Evolutionary conservation across 2,113 vertebrate species (phyloP), one percentile per base, ranked within the genome.

Genomic region (Amblyornis subalaris): DNA sequence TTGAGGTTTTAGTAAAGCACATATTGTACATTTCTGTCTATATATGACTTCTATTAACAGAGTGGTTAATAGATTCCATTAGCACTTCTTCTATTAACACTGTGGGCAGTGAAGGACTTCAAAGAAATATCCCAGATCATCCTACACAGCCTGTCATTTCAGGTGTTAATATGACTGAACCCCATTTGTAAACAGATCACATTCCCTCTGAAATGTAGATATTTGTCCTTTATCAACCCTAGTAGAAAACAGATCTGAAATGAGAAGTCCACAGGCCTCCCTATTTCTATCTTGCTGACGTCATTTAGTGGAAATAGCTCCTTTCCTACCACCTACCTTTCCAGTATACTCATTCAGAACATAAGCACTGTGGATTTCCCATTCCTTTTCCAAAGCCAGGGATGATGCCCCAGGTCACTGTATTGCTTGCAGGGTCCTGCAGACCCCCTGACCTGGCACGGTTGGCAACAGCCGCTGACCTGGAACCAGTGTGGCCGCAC

Each of bases 361-460:
- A 79, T 5, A 3, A 17, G 7, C 62, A 35, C 6, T 8, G 8
- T 8, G 9, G 47, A 40, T 45, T 53, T 42, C 12, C 21, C 19
- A 3, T n/a, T 83, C 35, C 12, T 79, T 79, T 87, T 47, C 29
- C 12, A 38, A 28, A 71, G 19, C 6, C 35, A 25, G 47, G 19
- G 38, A 9, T 19, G 47, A 38, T 48, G 14, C 13, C 14, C 5
- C 10, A 22, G n/a, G 10, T 12, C 22, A 1, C 21, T 11, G n/a
- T 2, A 6, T 14, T 0, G 0, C 29, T 57, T 23, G 17, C 57
- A 48, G 51, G 24, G 10, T 51, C 24, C 54, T 3, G 2, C 4
- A 7, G 6, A 29, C 10, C 3, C 17, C 23, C 42, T 66, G 29
- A 26, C 11, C 22, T 33, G 38, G 17, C 3, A 25, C 0, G 1